Evolutionary conservation across 2,113 vertebrate species (phyloP).

Genomic region (Arizona elegans): DNA sequence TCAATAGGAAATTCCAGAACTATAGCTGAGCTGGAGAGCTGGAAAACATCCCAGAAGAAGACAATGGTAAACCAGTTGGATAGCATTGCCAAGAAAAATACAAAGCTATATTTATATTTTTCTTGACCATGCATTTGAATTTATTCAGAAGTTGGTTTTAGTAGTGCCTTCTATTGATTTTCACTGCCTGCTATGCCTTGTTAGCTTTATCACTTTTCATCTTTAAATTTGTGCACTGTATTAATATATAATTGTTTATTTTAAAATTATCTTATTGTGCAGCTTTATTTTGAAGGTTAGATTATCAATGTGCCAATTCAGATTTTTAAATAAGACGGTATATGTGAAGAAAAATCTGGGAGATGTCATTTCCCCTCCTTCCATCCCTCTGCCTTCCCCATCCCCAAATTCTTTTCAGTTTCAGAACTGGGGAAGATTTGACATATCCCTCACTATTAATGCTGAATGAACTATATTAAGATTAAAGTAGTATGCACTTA

Average conservation of each 20-base stretch:
- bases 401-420: background rate
- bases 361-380: background rate
- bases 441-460: background rate
- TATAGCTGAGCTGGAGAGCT: background rate
- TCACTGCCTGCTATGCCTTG: background rate
- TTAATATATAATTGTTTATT: background rate
- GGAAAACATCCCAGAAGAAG: background rate
- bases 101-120: background rate
- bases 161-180: background rate
- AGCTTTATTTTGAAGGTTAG: background rate
- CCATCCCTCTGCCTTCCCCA: background rate
- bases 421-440: background rate
- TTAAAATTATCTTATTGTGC: background rate
- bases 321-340: background rate
- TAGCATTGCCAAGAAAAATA: background rate
- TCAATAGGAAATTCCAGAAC: background rate
- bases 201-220: background rate
- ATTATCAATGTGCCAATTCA: background rate
- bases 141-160: background rate
- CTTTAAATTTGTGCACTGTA: background rate
- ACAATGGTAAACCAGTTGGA: background rate
- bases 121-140: background rate
- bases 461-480: background rate
- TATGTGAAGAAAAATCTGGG: background rate
- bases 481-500: background rate